Evolutionary conservation across 2,113 vertebrate genomes (phyloP).

Genomic region (Blennius ocellaris): DNA sequence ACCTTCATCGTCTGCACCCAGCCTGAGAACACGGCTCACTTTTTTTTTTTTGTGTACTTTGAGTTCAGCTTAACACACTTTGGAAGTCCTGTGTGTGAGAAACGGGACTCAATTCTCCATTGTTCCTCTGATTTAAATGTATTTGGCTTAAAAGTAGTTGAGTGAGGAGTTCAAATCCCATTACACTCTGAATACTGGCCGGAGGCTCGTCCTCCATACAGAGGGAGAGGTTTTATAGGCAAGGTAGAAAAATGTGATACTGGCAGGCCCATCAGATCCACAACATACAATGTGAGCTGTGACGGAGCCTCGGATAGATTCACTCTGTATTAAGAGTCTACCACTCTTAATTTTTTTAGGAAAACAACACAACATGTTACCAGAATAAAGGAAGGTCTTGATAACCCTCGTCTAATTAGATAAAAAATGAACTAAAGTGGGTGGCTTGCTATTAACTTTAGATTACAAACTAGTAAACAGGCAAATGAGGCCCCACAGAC

Average conservation of each 20-base stretch:
- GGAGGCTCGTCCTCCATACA: constrained; percentile 20
- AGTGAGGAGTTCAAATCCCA: constrained; percentile 17
- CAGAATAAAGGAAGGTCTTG: too few relatives aligned
- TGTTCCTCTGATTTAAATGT: constrained; percentile 16
- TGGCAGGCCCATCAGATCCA: constrained; percentile 9
- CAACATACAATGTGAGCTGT: constrained; percentile 17
- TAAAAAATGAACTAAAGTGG: too few relatives aligned
- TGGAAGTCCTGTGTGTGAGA: constrained; percentile 12
- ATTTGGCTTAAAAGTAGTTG: constrained; percentile 8
- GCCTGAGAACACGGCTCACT: constrained; percentile 24
- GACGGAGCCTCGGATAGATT: neutral
- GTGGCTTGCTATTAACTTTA: too few relatives aligned
- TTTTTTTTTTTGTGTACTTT: constrained; percentile 30
- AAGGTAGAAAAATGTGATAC: constrained; percentile 23
- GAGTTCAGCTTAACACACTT: constrained; percentile 25
- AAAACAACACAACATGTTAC: too few relatives aligned
- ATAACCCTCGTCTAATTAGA: too few relatives aligned
- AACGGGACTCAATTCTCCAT: constrained; percentile 10
- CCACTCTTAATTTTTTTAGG: too few relatives aligned
- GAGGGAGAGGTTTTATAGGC: constrained; percentile 3
- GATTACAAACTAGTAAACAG: neutral
- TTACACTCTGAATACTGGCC: neutral
- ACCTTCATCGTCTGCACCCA: constrained; percentile 47
- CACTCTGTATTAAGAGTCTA: neutral
- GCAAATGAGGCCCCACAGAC: neutral